Conservation (phyloP, 2,113 vertebrate species). For the Dicentrarchus labrax region DNA sequence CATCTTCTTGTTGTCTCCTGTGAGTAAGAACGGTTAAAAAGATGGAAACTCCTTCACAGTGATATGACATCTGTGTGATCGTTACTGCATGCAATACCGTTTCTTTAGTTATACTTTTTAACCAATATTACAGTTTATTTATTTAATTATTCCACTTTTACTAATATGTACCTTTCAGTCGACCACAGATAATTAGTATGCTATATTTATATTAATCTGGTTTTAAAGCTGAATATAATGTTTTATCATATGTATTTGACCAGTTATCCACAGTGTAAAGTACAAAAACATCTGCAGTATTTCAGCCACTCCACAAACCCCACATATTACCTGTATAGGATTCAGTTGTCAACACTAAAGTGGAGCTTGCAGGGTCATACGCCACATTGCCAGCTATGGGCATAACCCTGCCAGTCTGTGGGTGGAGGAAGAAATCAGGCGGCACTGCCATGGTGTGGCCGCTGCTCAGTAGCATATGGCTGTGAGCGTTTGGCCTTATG, state of each 20-base stretch:
- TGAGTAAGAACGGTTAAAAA: background rate
- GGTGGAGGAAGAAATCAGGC: conserved; percentile 87
- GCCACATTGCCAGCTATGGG: conserved; percentile 87
- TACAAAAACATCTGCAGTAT: background rate
- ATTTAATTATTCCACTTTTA: no score
- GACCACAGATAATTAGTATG: background rate
- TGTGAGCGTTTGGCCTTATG: conserved; percentile 80
- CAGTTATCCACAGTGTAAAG: no score
- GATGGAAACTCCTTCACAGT: no score
- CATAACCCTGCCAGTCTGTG: conserved; percentile 87
- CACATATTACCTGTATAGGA: conserved; percentile 71
- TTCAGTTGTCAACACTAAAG: conserved; percentile 85
- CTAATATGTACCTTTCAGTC: background rate
- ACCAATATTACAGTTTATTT: background rate
- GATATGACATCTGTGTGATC: background rate
- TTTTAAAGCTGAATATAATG: background rate
- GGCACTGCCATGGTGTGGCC: conserved; percentile 84
- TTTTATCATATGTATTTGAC: background rate
- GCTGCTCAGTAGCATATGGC: conserved; percentile 82
- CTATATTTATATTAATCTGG: no score
- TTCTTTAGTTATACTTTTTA: background rate
- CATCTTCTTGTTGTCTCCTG: conserved; percentile 82
- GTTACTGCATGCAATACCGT: background rate
- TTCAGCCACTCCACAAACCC: background rate
- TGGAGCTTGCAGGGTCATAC: conserved; percentile 84